Evolutionary conservation across 1,140 invertebrate genomes (phyloP).

Genomic region (Frieseomelitta varia): DNA sequence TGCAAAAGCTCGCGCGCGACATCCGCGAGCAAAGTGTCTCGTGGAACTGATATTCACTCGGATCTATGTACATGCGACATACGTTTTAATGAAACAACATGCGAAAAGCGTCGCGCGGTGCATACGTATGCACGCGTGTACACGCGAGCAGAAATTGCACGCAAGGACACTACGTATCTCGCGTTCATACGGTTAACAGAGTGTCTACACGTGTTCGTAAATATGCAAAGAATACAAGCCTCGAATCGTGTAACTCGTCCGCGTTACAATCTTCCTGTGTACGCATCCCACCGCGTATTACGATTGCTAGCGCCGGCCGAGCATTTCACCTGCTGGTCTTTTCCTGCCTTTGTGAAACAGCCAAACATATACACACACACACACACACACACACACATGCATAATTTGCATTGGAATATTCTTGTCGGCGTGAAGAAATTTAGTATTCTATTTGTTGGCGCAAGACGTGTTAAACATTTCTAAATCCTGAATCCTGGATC

Average conservation of each 20-base stretch:
- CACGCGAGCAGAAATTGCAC: background rate
- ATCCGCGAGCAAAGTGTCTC: background rate
- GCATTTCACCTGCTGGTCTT: too few species aligned
- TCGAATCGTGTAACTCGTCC: background rate
- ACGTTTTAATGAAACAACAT: background rate
- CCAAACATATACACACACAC: too few species aligned
- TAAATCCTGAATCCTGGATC: too few species aligned
- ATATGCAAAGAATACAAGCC: background rate
- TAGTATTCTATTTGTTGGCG: too few species aligned
- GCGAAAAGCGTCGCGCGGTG: background rate
- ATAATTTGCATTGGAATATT: too few species aligned
- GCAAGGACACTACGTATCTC: background rate
- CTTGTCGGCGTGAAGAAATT: too few species aligned
- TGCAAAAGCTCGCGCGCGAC: too few species aligned
- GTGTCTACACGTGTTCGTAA: background rate
- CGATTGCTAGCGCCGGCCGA: slow-evolving; percentile 1
- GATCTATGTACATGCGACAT: background rate
- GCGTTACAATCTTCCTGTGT: background rate
- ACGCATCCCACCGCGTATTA: background rate
- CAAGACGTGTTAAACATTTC: too few species aligned
- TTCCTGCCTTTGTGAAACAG: too few species aligned
- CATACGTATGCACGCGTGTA: background rate
- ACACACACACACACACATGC: too few species aligned
- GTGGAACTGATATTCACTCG: background rate
- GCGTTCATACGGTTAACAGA: background rate